Base-by-base conservation (phyloP, 1,140 invertebrate genomes). In the Eriosoma lanigerum region DNA sequence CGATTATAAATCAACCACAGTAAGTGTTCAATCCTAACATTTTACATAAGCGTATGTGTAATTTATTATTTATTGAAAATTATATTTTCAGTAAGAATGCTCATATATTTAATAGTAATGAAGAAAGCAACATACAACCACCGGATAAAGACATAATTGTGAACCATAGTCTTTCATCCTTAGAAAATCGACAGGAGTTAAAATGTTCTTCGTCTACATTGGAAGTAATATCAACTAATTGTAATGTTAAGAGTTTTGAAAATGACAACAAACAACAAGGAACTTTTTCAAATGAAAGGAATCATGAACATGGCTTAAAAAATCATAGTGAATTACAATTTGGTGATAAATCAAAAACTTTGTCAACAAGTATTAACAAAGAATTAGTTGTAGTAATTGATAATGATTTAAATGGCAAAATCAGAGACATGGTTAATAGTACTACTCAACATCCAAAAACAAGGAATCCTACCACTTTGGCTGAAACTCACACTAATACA, bases 331-430 rank as follows among this genome's bases (percentile, higher is more conserved):
- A 48, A 17, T 8, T 68, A 26, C 4, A n/a, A 24, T 68, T 29
- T 26, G 4, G 3, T 8, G 48, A 72, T n/a, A n/a, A 52, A 13
- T 15, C 68, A 21, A 68, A 48, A 13, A 1, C 44, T 1, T 24
- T 46, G 24, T 1, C n/a, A 17, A 26, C 1, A 9, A 10, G n/a
- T 29, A 1, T 72, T 29, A 52, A 52, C 17, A 72, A 52, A 72
- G 68, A 50, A 29, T 72, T 52, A 29, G 24, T 72, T 12, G 46
- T 50, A 52, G 68, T 72, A 29, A 26, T 72, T 72, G 68, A 72
- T 29, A 52, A 29, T 52, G 50, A 21, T 50, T 26, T 26, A 10
- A 29, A 70, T 70, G 66, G 50, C 1, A 26, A 26, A 21, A 29
- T 29, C 0, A 50, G 46, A 50, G 46, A 52, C 10, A 72, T 72